Conservation (phyloP, 2,113 vertebrate genomes). For the Hyperoodon ampullatus region DNA sequence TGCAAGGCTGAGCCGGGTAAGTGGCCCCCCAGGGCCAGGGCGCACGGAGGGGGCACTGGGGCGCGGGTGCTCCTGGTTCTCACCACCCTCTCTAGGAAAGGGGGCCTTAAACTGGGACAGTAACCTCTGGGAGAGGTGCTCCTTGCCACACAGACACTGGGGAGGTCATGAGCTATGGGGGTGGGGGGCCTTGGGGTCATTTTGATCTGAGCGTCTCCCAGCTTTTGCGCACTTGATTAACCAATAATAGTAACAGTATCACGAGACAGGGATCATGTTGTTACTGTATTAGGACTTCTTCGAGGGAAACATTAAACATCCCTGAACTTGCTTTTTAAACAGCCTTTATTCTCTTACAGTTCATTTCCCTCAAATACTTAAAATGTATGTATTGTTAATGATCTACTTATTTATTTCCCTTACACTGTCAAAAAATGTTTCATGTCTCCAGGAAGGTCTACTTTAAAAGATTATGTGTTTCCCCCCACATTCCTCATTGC, state of each 20-base stretch:
- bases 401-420: constrained; percentile 17
- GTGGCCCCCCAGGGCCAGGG: background rate
- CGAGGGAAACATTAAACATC: background rate
- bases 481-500: background rate
- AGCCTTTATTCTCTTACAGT: background rate
- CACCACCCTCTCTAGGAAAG: background rate
- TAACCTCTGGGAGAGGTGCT: background rate
- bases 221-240: background rate
- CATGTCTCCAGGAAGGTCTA: background rate
- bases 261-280: background rate
- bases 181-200: background rate
- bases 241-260: background rate
- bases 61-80: background rate
- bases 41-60: background rate
- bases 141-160: background rate
- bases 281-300: background rate
- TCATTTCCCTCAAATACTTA: constrained; percentile 4
- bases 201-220: background rate
- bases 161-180: background rate
- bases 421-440: background rate
- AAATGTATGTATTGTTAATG: background rate
- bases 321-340: constrained; percentile 38
- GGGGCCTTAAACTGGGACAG: background rate
- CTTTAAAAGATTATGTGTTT: background rate
- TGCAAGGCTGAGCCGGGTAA: constrained; percentile 60